Conservation (phyloP, 1,140 invertebrate genomes). For the Hyposmocoma kahamanoa region DNA sequence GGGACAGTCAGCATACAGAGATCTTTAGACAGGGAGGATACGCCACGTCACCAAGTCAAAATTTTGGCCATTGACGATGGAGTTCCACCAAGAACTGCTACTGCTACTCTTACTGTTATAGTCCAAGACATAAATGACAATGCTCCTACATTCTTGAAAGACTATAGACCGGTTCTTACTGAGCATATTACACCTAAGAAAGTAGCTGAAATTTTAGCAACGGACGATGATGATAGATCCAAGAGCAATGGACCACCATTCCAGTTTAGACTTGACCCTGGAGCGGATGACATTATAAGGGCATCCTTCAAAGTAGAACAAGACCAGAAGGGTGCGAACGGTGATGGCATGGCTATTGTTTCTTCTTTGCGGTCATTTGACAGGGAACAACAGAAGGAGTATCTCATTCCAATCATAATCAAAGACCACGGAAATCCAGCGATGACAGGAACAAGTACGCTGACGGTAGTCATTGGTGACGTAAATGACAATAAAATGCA, state of each 20-base stretch:
- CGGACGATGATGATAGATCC: conserved; percentile 95
- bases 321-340: conserved; percentile 95
- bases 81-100: conserved; percentile 94
- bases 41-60: conserved; percentile 94
- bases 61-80: conserved; percentile 97
- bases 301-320: conserved; percentile 96
- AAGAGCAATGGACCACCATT: conserved; percentile 97
- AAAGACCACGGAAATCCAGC: conserved; percentile 91
- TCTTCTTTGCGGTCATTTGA: conserved; percentile 93
- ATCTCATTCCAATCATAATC: conserved; percentile 94
- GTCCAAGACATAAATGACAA: conserved; percentile 98
- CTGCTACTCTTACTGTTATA: conserved; percentile 94
- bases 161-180: conserved; percentile 93
- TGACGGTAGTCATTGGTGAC: conserved; percentile 96
- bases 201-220: conserved; percentile 94
- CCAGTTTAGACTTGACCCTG: conserved; percentile 93
- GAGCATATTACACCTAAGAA: conserved; percentile 92
- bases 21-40: conserved; percentile 91
- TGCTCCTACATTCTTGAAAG: conserved; percentile 91
- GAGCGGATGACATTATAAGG: conserved; percentile 92
- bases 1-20: conserved; percentile 95
- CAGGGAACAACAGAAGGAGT: conserved; percentile 96
- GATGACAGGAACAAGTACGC: conserved; percentile 95
- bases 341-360: conserved; percentile 95
- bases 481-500: conserved; percentile 98